Evolutionary conservation across 2,888 invertebrate genomes (phyloP).

Genomic region (Yponomeuta malinellus): DNA sequence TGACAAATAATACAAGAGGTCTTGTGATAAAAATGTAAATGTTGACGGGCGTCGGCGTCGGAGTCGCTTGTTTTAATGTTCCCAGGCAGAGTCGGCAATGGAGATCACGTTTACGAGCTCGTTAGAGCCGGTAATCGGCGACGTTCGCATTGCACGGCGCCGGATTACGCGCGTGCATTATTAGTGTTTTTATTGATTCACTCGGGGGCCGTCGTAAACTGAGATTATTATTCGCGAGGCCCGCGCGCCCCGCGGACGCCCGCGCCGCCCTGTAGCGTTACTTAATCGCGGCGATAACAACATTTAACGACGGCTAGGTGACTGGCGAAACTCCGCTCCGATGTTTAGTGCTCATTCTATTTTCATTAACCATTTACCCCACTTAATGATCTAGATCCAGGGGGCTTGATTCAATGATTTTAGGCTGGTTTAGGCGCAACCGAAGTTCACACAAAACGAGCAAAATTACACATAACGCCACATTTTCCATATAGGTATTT

Average conservation of each 20-base stretch:
- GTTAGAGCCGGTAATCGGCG: slow-evolving; percentile 16
- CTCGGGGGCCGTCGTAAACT: slow-evolving; percentile 74
- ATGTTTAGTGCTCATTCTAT: slow-evolving; percentile 76
- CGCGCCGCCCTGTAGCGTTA: slow-evolving; percentile 62
- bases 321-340: slow-evolving; percentile 73
- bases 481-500: background rate
- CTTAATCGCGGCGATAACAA: slow-evolving; percentile 75
- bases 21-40: no score
- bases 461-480: slow-evolving; percentile 47
- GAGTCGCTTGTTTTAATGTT: background rate
- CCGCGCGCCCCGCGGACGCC: slow-evolving; percentile 28
- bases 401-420: slow-evolving; percentile 70
- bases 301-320: slow-evolving; percentile 75
- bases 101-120: slow-evolving; percentile 73
- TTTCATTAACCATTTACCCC: slow-evolving; percentile 75
- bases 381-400: slow-evolving; percentile 74
- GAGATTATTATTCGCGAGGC: slow-evolving; percentile 74
- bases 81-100: slow-evolving; percentile 57
- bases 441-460: slow-evolving; percentile 34
- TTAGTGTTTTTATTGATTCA: slow-evolving; percentile 77
- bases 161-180: slow-evolving; percentile 74
- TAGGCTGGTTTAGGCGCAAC: background rate
- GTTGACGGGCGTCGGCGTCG: no score
- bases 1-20: no score
- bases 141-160: slow-evolving; percentile 14